Conservation (phyloP, 2,888 invertebrate genomes). For the Syrphus vitripennis region DNA sequence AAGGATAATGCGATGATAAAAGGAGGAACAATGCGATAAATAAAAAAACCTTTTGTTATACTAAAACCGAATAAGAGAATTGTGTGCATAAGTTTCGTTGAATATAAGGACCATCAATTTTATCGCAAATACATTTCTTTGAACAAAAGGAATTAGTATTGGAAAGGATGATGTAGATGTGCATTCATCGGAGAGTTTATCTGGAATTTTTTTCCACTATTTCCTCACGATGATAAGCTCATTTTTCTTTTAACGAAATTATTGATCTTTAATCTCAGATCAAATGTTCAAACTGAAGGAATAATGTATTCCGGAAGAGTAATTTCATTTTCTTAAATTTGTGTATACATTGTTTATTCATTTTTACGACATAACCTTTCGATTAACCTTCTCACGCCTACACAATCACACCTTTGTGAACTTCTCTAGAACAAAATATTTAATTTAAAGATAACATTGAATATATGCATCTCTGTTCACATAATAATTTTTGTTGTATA, state of each 20-base stretch:
- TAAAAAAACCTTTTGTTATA: neutral
- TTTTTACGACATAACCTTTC: neutral
- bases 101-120: neutral
- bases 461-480: neutral
- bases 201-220: neutral
- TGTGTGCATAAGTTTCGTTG: neutral
- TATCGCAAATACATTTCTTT: neutral
- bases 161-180: neutral
- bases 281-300: too few relatives aligned
- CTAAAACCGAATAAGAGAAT: neutral
- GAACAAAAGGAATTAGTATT: neutral
- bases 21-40: neutral
- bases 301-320: neutral
- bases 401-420: neutral
- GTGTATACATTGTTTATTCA: neutral
- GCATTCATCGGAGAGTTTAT: neutral
- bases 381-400: neutral
- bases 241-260: too few relatives aligned
- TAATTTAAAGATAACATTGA: neutral
- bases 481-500: neutral
- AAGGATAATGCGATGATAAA: constrained; percentile 4
- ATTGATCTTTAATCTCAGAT: too few relatives aligned
- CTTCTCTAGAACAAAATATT: neutral
- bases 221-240: neutral
- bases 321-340: neutral